Percentiles rank a stretch among this genome's conserved stretches.
Evolutionary conservation across 2,888 invertebrate genomes (phyloP).

Genomic region (Drosophila monieri): DNA sequence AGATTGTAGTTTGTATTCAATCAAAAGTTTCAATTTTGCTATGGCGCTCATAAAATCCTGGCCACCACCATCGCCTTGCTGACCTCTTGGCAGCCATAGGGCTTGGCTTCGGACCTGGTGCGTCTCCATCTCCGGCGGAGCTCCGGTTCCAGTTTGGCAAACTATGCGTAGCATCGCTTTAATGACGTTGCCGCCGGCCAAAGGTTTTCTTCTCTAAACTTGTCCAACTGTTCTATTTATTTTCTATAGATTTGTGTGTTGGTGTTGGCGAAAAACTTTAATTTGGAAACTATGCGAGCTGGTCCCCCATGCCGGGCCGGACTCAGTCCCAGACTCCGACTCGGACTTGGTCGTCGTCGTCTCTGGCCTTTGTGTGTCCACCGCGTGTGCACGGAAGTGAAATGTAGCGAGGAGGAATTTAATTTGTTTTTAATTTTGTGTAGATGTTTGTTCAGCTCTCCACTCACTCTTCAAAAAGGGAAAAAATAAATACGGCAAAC

Average conservation of each 20-base stretch:
- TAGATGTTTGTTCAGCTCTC: slow-evolving; percentile 52
- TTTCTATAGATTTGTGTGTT: slow-evolving; percentile 25
- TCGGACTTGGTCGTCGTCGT: slow-evolving; percentile 13
- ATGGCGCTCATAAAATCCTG: slow-evolving; percentile 54
- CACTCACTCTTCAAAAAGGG: slow-evolving; percentile 11
- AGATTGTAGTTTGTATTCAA: slow-evolving; percentile 76
- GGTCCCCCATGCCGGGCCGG: slow-evolving; percentile 7
- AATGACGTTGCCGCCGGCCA: slow-evolving; percentile 56
- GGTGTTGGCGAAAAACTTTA: slow-evolving; percentile 55
- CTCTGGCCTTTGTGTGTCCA: slow-evolving; percentile 31
- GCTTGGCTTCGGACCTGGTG: slow-evolving; percentile 20
- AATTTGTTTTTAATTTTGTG: slow-evolving; percentile 66
- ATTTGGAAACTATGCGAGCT: slow-evolving; percentile 64
- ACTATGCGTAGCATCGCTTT: slow-evolving; percentile 70
- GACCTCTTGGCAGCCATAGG: slow-evolving; percentile 41
- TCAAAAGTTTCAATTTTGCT: slow-evolving; percentile 76
- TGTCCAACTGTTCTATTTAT: slow-evolving; percentile 38
- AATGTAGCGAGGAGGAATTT: slow-evolving; percentile 60
- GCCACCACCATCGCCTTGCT: slow-evolving; percentile 19
- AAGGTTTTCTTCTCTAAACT: slow-evolving; percentile 24
- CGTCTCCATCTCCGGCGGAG: slow-evolving; percentile 5
- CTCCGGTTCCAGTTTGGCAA: slow-evolving; percentile 48
- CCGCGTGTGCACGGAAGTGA: slow-evolving; percentile 37
- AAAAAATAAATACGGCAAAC: neutral
- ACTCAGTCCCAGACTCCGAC: neutral